Evolutionary conservation across 2,113 vertebrate genomes (phyloP).

Genomic region (Varanus salvator): DNA sequence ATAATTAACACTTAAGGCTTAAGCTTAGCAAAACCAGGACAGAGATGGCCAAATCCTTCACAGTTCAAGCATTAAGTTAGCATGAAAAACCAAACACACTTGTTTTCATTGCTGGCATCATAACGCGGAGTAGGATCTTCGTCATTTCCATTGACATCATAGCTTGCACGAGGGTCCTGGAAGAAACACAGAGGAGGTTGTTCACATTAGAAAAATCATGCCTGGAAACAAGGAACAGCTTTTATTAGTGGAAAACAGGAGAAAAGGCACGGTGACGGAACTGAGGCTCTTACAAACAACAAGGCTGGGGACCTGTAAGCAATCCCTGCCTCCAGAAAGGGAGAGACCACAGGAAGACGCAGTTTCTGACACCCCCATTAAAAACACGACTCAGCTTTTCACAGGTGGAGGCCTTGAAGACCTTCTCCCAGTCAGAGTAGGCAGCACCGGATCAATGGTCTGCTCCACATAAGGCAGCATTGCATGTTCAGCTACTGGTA

Average conservation of each 20-base stretch:
- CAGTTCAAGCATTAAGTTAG: not conserved
- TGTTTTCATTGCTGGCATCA: slow-evolving; percentile 90
- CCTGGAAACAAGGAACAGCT: too few species aligned
- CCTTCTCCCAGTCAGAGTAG: too few species aligned
- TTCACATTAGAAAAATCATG: slow-evolving; percentile 27
- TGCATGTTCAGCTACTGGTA: too few species aligned
- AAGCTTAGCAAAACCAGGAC: not conserved
- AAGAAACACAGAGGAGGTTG: slow-evolving; percentile 7
- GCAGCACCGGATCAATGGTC: too few species aligned
- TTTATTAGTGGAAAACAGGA: not conserved
- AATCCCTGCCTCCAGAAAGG: not conserved
- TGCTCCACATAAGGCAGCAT: too few species aligned
- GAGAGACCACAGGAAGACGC: not conserved
- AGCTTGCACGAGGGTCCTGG: slow-evolving; percentile 92
- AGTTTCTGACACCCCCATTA: not conserved
- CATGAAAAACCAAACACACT: slow-evolving; percentile 74
- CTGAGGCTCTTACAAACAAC: not conserved
- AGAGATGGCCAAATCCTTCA: not conserved
- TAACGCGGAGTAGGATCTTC: slow-evolving; percentile 90
- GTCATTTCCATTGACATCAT: slow-evolving; percentile 92
- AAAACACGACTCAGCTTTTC: not conserved
- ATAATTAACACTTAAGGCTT: not conserved
- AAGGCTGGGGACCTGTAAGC: not conserved
- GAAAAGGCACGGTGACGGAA: too few species aligned
- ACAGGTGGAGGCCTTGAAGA: not conserved